Percentiles rank a stretch among this genome's conserved stretches.
Conservation (phyloP, 2,113 vertebrate genomes). For the Dicaeum eximium region DNA sequence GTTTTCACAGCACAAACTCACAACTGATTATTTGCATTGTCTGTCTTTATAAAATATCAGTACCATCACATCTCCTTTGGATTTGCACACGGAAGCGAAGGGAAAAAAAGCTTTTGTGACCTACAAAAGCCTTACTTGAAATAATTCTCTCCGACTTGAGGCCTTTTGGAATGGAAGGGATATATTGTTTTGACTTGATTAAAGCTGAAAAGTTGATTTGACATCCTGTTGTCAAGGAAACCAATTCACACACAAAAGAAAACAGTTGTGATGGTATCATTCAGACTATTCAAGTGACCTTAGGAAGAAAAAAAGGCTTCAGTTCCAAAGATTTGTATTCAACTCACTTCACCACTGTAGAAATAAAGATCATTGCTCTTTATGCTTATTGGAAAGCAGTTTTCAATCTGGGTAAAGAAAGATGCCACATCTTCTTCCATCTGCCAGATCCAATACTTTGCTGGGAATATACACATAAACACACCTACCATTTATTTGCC, state of each 20-base stretch:
- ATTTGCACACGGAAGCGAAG: not conserved
- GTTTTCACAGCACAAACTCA: not conserved
- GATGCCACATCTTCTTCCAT: slow-evolving; percentile 38
- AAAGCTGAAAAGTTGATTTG: slow-evolving; percentile 72
- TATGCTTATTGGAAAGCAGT: slow-evolving; percentile 60
- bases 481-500: slow-evolving; percentile 11
- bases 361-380: slow-evolving; percentile 64
- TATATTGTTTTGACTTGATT: slow-evolving; percentile 75
- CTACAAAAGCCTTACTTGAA: slow-evolving; percentile 64
- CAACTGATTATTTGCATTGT: slow-evolving; percentile 37
- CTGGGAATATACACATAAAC: not conserved
- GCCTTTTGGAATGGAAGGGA: slow-evolving; percentile 69
- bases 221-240: slow-evolving; percentile 74
- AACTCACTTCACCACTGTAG: slow-evolving; percentile 42
- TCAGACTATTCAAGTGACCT: slow-evolving; percentile 72
- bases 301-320: slow-evolving; percentile 57
- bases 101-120: slow-evolving; percentile 26
- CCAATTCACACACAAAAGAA: slow-evolving; percentile 67
- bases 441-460: slow-evolving; percentile 31
- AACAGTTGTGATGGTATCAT: slow-evolving; percentile 66
- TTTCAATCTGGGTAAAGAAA: slow-evolving; percentile 47
- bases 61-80: slow-evolving; percentile 29
- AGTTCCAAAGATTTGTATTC: slow-evolving; percentile 55
- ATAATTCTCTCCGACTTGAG: slow-evolving; percentile 65
- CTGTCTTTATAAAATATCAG: slow-evolving; percentile 9